These are phyloP conservation scores for Cremastinae sp. DNA, from an alignment of 2,888 invertebrate species.

Conservation along the genomic window DNA sequence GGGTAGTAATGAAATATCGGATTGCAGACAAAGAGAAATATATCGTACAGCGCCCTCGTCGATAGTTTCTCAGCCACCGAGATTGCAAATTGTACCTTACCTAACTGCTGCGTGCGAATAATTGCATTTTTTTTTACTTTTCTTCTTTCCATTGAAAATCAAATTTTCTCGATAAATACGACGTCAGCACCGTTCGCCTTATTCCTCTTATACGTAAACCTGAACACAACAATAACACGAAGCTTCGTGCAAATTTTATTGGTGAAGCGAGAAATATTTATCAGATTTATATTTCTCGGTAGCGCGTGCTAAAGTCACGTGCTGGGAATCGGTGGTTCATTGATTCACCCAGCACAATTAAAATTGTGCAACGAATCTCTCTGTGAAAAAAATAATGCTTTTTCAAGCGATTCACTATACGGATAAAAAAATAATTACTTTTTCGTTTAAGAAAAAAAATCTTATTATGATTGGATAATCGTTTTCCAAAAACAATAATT, in stretches of 20 bases:
- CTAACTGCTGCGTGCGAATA: slow-evolving; percentile 18
- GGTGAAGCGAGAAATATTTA: not conserved
- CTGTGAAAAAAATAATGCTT: too few species aligned
- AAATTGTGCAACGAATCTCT: too few species aligned
- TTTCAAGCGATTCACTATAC: too few species aligned
- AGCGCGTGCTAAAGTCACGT: too few species aligned
- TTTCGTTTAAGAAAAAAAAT: too few species aligned
- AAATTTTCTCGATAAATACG: slow-evolving; percentile 10
- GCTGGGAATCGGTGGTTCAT: too few species aligned
- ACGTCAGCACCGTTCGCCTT: not conserved
- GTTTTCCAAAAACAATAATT: too few species aligned
- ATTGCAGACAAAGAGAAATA: slow-evolving; percentile 37
- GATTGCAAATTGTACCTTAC: slow-evolving; percentile 27
- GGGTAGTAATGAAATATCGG: slow-evolving; percentile 49
- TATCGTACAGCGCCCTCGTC: slow-evolving; percentile 24
- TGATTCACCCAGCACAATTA: too few species aligned
- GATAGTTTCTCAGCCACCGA: slow-evolving; percentile 35
- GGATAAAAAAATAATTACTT: too few species aligned
- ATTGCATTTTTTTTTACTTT: slow-evolving; percentile 22
- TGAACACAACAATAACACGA: not conserved
- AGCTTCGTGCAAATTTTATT: not conserved
- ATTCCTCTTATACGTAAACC: too few species aligned
- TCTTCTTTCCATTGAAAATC: slow-evolving; percentile 5
- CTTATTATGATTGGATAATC: too few species aligned
- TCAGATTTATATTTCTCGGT: too few species aligned